Conservation (phyloP, 2,888 invertebrate species). For the Digitonthophagus gazella region DNA sequence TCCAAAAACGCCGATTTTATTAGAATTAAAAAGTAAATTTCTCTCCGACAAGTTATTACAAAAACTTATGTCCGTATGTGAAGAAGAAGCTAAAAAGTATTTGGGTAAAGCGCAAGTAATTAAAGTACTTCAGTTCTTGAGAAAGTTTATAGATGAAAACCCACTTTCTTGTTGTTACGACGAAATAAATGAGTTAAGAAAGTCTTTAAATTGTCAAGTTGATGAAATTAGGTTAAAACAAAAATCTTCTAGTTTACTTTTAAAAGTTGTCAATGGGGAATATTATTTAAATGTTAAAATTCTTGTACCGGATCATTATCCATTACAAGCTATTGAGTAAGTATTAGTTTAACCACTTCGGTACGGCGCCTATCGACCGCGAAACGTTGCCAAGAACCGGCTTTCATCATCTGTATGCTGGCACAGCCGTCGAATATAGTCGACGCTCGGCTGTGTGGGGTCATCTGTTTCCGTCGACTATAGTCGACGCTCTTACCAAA, state of each 20-base stretch:
- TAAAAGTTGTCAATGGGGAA: conserved; percentile 58
- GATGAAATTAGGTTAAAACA: conserved; percentile 68
- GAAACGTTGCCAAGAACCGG: too few relatives aligned
- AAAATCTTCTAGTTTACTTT: conserved; percentile 59
- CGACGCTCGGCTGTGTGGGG: too few relatives aligned
- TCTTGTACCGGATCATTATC: conserved; percentile 65
- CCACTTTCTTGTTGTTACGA: conserved; percentile 70
- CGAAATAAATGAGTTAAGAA: conserved; percentile 64
- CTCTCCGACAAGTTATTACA: conserved; percentile 63
- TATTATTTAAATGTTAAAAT: conserved; percentile 63
- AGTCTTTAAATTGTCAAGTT: conserved; percentile 48
- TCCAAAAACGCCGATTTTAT: conserved; percentile 58
- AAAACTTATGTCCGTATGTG: conserved; percentile 61
- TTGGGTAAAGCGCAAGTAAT: conserved; percentile 63
- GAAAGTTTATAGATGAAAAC: conserved; percentile 66
- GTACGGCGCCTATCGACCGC: too few relatives aligned
- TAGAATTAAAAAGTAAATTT: conserved; percentile 70
- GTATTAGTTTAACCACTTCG: too few relatives aligned
- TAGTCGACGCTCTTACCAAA: too few relatives aligned
- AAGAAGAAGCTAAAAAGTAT: conserved; percentile 59
- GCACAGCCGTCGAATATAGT: too few relatives aligned
- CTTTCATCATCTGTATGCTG: too few relatives aligned
- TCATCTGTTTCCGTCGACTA: too few relatives aligned
- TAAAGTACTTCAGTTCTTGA: conserved; percentile 59
- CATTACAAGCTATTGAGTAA: conserved; percentile 55